Evolutionary conservation across 2,797 vertebrate species (phyloP).

Genomic region (Nannoperca australis): DNA sequence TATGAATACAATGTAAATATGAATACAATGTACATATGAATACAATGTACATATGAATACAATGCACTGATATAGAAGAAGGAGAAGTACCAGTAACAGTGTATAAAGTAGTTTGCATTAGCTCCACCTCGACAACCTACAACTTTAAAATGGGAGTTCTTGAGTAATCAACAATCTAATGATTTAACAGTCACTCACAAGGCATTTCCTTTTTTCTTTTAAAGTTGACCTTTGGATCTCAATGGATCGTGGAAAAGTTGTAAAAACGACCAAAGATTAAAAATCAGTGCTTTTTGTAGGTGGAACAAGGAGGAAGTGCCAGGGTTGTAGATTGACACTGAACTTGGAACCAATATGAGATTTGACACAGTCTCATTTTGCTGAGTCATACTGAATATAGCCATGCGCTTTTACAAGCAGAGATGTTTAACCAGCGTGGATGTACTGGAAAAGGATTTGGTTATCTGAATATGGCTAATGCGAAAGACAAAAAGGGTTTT

Average conservation of each 20-base stretch:
- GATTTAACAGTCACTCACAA: background rate
- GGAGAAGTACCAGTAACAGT: background rate
- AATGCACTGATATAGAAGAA: background rate
- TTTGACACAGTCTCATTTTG: conserved; percentile 27
- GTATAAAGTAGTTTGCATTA: background rate
- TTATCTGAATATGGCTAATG: conserved; percentile 28
- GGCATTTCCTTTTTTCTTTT: conserved; percentile 32
- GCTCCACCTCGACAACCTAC: background rate
- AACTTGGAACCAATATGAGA: conserved; percentile 34
- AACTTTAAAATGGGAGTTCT: background rate
- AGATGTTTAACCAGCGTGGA: conserved; percentile 2
- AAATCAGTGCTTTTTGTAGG: conserved; percentile 47
- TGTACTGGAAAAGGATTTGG: conserved; percentile 12
- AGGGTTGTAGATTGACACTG: conserved; percentile 23
- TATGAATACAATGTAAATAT: background rate
- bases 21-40: background rate
- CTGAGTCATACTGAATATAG: conserved; percentile 34
- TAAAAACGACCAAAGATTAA: conserved; percentile 46
- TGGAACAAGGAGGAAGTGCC: conserved; percentile 49
- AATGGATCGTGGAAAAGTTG: conserved; percentile 6
- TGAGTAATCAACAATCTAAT: background rate
- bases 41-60: background rate
- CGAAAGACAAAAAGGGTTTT: conserved; percentile 12
- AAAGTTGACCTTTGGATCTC: conserved; percentile 47
- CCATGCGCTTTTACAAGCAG: conserved; percentile 29